Evolutionary conservation across 2,888 invertebrate species (phyloP).

Genomic region (Dugesia japonica): DNA sequence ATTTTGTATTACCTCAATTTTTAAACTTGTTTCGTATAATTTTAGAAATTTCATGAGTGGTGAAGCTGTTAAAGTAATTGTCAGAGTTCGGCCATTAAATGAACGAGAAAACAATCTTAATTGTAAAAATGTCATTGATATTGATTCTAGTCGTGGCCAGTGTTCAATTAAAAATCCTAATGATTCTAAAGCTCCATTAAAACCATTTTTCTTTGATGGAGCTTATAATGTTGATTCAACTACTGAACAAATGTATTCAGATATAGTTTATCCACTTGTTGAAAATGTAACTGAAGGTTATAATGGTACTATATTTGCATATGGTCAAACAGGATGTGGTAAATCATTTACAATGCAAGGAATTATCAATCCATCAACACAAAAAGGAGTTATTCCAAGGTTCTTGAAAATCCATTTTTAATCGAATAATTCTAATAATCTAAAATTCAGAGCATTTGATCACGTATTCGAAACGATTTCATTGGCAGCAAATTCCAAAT

Average conservation of each 20-base stretch:
- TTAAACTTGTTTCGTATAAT: too few species aligned
- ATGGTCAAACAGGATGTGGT: constrained; percentile 78
- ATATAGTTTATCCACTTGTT: constrained; percentile 65
- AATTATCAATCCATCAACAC: constrained; percentile 49
- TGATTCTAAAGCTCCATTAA: constrained; percentile 41
- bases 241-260: constrained; percentile 72
- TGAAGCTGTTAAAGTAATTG: constrained; percentile 65
- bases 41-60: constrained; percentile 36
- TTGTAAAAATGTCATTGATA: constrained; percentile 52
- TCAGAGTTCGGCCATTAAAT: constrained; percentile 72
- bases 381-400: constrained; percentile 56
- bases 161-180: constrained; percentile 49
- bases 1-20: too few species aligned
- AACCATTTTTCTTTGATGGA: constrained; percentile 64
- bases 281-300: constrained; percentile 77
- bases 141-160: constrained; percentile 55
- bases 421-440: too few species aligned
- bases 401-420: too few species aligned
- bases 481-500: constrained; percentile 56
- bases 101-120: constrained; percentile 58
- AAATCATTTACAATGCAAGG: constrained; percentile 81
- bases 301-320: constrained; percentile 79
- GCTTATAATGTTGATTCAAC: constrained; percentile 61
- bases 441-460: constrained; percentile 63
- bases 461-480: constrained; percentile 62